Evolutionary conservation across 2,797 vertebrate genomes (phyloP).

Genomic region (Xiphophorus birchmanni): DNA sequence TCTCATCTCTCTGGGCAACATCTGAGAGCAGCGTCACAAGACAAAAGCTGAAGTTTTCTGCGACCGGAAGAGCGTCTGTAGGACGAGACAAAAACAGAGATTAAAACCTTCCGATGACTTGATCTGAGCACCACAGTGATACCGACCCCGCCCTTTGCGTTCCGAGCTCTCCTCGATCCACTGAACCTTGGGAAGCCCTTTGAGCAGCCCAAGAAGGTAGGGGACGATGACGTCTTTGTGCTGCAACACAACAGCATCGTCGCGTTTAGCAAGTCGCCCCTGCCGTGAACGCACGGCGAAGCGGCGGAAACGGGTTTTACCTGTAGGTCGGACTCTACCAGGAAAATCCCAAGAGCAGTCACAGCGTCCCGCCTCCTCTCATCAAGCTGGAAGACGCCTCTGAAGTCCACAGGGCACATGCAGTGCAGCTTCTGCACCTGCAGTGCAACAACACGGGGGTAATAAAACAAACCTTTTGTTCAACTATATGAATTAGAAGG

Average conservation of each 20-base stretch:
- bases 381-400: slow-evolving; percentile 94
- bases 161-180: slow-evolving; percentile 97
- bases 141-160: slow-evolving; percentile 85
- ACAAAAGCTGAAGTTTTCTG: slow-evolving; percentile 96
- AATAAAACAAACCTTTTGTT: neutral
- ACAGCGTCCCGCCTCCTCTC: slow-evolving; percentile 96
- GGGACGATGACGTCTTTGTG: slow-evolving; percentile 93
- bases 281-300: neutral
- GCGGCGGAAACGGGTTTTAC: slow-evolving; percentile 63
- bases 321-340: slow-evolving; percentile 96
- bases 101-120: neutral
- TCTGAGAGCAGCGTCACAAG: slow-evolving; percentile 93
- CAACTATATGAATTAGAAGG: neutral
- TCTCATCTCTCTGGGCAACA: slow-evolving; percentile 89
- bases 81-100: slow-evolving; percentile 17
- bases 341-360: slow-evolving; percentile 95
- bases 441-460: slow-evolving; percentile 10
- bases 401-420: slow-evolving; percentile 97
- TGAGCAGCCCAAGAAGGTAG: slow-evolving; percentile 91
- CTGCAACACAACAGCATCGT: slow-evolving; percentile 72
- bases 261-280: neutral
- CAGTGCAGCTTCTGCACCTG: slow-evolving; percentile 97
- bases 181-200: slow-evolving; percentile 92
- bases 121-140: neutral
- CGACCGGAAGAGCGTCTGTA: slow-evolving; percentile 90